Evolutionary conservation across 2,888 invertebrate genomes (phyloP).

Genomic region (Notodonta ziczac): DNA sequence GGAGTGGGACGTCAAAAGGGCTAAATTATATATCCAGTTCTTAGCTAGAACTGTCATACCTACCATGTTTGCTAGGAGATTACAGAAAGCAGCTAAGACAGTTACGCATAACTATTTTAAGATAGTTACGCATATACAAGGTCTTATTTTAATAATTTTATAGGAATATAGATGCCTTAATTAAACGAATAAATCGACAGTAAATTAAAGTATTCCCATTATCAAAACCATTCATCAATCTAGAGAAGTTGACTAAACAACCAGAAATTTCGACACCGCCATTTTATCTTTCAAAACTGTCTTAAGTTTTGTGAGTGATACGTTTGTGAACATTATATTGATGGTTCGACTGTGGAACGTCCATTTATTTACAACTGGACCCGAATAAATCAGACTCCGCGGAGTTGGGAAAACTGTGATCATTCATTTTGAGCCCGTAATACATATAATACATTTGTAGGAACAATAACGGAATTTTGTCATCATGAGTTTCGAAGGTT

Average conservation of each 20-base stretch:
- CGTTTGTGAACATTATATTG: conserved; percentile 67
- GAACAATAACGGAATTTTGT: not conserved
- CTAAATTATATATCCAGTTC: no score
- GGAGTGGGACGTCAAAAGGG: no score
- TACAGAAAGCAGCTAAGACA: no score
- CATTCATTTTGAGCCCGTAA: conserved; percentile 56
- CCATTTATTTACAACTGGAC: conserved; percentile 65
- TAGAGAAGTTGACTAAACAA: not conserved
- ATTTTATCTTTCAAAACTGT: conserved; percentile 44
- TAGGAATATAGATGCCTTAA: no score
- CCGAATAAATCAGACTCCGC: conserved; percentile 61
- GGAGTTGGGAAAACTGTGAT: conserved; percentile 63
- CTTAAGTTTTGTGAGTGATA: conserved; percentile 56
- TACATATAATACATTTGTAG: conserved; percentile 25
- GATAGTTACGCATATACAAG: no score
- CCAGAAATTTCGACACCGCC: conserved; percentile 34
- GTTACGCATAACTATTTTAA: no score
- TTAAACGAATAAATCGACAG: not conserved
- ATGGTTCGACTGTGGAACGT: conserved; percentile 57
- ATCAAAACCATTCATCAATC: not conserved
- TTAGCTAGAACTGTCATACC: no score
- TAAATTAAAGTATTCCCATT: not conserved
- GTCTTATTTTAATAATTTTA: no score
- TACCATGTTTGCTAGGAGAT: no score
- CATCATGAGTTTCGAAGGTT: not conserved